Evolutionary conservation across 64 coral and sea anemone genomes (phyloP), one percentile per base, ranked within the genome.

Genomic region (Exaiptasia diaphana): DNA sequence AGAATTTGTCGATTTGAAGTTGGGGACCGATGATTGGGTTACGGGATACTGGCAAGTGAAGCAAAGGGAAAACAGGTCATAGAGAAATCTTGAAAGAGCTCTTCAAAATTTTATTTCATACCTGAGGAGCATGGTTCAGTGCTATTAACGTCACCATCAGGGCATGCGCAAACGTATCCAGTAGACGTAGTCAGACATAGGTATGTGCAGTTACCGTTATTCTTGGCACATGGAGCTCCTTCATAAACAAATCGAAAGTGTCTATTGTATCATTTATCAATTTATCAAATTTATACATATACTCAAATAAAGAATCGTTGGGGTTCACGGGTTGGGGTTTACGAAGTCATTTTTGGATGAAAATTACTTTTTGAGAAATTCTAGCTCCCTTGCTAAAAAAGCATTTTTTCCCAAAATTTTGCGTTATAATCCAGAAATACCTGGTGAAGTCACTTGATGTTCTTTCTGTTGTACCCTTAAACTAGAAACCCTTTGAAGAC

Each of bases 181-280:
- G 3, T 44, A 18, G 27, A 43, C 13, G 53, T 83, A 22, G 73
- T 45, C 2, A 94, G 64, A 29, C 91, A 94, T 43, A 94, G 58
- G 45, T 94, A 80, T 45, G 72, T 83, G 45, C 91, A 94, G 15
- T 71, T 89, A n/a, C 67, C 56, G 32, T 94, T 89, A 5, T 37
- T 39, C 33, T 76, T 25, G 1, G 54, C 44, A 77, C 79, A 89
- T 36, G 64, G 10, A 4, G 31, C 82, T 42, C 26, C 43, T 50
- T 48, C 22, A 23, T 17, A 23, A 74, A 17, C 0, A 48, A 75
- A 36, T n/a, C n/a, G n/a, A n/a, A n/a, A n/a, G n/a, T n/a, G 49
- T 52, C 10, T 52, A 52, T 52, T n/a, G 49, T 52, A 52, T 12
- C 49, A 10, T n/a, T 10, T n/a, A 52, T 10, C n/a, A n/a, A 10